Evolutionary conservation across 2,113 vertebrate species (phyloP), one percentile per base, ranked within the genome.

Genomic region (Hyaena hyaena): DNA sequence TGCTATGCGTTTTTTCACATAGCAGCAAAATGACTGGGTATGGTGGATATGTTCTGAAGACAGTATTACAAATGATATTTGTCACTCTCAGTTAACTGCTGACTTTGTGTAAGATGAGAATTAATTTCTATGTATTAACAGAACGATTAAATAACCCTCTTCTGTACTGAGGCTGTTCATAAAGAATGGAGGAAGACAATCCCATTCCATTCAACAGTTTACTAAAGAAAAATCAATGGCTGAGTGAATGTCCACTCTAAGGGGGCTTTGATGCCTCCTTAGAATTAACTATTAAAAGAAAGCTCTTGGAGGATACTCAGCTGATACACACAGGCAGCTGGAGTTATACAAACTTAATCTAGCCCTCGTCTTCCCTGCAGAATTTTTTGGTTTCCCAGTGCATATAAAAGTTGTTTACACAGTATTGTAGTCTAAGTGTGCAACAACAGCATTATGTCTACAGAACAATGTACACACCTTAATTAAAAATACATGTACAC

Each of bases 171-270:
- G 2, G 24, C 21, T 93, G 9, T 73, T 50, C 55, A 88, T 33
- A 89, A 85, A 94, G 17, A 89, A 90, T 7, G 28, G 7, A 82
- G 53, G 74, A 92, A 76, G 33, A 93, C 28, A 63, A 77, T 7
- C 35, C 15, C 24, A 69, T 71, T 39, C 76, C 23, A 76, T 69
- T 24, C 0, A 31, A 63, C 17, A 17, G 45, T 73, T 93, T 55
- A 92, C 55, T 80, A 74, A 89, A 89, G 45, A 82, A 94, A 97
- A 94, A 69, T 43, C 58, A 95, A 19, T 16, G 50, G 35, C 16
- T 95, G 65, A 69, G 85, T 50, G 12, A 84, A 50, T 58, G 58
- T 68, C 24, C 43, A 89, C 16, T 83, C 9, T 15, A 83, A 10
- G 69, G 26, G 16, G 84, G 24, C 50, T 6, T 23, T 93, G 45